phyloP scores from a whole-genome alignment of 30 jellyfish, hydroid and myxozoan species.

The Aurelia aurita region DNA sequence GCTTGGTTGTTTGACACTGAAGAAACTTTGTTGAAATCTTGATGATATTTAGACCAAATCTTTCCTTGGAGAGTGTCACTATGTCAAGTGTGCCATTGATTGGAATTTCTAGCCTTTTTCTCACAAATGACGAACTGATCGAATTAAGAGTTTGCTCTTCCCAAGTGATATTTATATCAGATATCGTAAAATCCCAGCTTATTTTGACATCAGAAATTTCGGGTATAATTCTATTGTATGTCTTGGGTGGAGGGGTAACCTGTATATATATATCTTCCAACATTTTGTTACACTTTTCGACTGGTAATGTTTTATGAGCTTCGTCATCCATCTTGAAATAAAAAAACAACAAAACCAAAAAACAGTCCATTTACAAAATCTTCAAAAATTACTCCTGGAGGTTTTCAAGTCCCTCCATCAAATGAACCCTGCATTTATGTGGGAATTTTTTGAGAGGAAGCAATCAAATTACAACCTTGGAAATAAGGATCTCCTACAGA shows the following conservation, averaged over 20 bases:
- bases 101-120: slow-evolving; percentile 26
- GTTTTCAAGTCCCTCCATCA: too few species aligned
- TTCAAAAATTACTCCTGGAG: too few species aligned
- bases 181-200: slow-evolving; percentile 10
- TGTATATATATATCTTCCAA: slow-evolving; percentile 9
- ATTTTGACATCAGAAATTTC: slow-evolving; percentile 1
- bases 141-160: slow-evolving; percentile 15
- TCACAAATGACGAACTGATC: slow-evolving; percentile 2
- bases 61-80: slow-evolving; percentile 13
- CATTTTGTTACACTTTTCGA: not conserved
- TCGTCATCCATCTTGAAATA: not conserved
- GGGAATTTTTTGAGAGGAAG: too few species aligned
- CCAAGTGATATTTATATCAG: not conserved
- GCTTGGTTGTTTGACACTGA: slow-evolving; percentile 12
- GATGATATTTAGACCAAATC: slow-evolving; percentile 8
- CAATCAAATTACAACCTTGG: too few species aligned
- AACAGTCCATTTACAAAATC: too few species aligned
- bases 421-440: too few species aligned
- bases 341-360: too few species aligned
- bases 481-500: too few species aligned
- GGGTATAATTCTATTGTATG: not conserved
- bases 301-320: not conserved
- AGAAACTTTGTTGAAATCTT: slow-evolving; percentile 3
- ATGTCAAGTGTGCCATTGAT: slow-evolving; percentile 8
- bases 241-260: slow-evolving; percentile 27